Percentiles rank a stretch among this genome's conserved stretches.
These are phyloP conservation scores for Piscicola geometra DNA, from an alignment of 2,888 invertebrate genomes.

Conservation along the genomic window DNA sequence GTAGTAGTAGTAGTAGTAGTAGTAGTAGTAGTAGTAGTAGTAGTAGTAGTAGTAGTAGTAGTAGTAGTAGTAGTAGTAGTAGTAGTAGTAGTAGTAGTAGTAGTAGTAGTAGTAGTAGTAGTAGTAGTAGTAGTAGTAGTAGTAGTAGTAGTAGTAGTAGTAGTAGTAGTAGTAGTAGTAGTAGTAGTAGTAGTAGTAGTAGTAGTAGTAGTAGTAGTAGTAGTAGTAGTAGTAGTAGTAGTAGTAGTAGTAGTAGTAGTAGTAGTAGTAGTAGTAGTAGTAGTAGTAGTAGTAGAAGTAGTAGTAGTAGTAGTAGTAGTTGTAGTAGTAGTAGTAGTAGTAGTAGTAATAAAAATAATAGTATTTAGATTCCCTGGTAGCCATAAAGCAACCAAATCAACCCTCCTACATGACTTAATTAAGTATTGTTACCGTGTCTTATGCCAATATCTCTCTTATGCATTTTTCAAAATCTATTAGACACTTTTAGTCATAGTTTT, in stretches of 20 bases:
- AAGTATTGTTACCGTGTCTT: no score
- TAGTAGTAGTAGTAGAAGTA: conserved; percentile 16
- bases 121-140: conserved; percentile 24
- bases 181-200: conserved; percentile 24
- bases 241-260: conserved; percentile 16
- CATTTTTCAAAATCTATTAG: no score
- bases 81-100: conserved; percentile 17
- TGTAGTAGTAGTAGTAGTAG: conserved; percentile 16
- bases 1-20: conserved; percentile 15
- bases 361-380: no score
- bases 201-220: conserved; percentile 16
- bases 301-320: conserved; percentile 19
- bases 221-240: conserved; percentile 19
- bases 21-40: conserved; percentile 11
- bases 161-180: conserved; percentile 24
- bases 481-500: no score
- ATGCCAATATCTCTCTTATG: no score
- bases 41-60: conserved; percentile 1
- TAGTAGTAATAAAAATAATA: not conserved
- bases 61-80: conserved; percentile 17
- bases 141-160: conserved; percentile 24
- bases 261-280: conserved; percentile 17
- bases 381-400: no score
- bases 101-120: conserved; percentile 21
- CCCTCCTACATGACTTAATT: no score